phyloP scores from a whole-genome alignment of 2,888 invertebrate genomes.

The Thalpophila matura region DNA sequence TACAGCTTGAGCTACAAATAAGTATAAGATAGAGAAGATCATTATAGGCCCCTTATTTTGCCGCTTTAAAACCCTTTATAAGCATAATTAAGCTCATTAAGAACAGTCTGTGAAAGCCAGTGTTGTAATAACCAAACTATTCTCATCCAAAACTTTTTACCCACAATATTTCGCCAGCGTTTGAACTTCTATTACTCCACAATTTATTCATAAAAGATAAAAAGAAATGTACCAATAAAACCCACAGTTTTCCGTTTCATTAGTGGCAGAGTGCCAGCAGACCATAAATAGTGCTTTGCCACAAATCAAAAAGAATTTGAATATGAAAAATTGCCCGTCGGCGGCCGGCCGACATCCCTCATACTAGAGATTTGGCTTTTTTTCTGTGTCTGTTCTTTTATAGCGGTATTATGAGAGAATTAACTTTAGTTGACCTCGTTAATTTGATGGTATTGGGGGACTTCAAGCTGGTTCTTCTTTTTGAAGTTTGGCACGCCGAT shows the following conservation, averaged over 20 bases:
- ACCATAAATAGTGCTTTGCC: constrained; percentile 44
- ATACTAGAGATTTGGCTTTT: constrained; percentile 14
- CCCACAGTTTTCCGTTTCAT: constrained; percentile 41
- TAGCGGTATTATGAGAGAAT: constrained; percentile 5
- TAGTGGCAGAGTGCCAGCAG: constrained; percentile 52
- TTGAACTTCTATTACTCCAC: constrained; percentile 14
- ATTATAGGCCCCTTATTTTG: too few relatives aligned
- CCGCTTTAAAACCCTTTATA: too few relatives aligned
- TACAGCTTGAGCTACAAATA: too few relatives aligned
- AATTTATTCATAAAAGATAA: constrained; percentile 22
- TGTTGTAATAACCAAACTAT: neutral
- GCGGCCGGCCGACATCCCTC: constrained; percentile 26
- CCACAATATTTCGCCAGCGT: constrained; percentile 12
- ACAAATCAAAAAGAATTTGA: constrained; percentile 61
- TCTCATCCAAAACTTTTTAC: neutral
- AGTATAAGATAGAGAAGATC: too few relatives aligned
- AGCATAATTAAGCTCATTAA: too few relatives aligned
- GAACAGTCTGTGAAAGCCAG: neutral
- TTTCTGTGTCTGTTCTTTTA: constrained; percentile 13
- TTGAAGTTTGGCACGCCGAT: neutral
- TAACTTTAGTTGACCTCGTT: constrained; percentile 8
- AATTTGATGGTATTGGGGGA: neutral
- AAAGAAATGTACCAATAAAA: constrained; percentile 37
- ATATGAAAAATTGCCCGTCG: constrained; percentile 52
- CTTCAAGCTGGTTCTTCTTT: neutral